Evolutionary conservation across 2,113 vertebrate genomes (phyloP).

Genomic region (Xyrauchen texanus): DNA sequence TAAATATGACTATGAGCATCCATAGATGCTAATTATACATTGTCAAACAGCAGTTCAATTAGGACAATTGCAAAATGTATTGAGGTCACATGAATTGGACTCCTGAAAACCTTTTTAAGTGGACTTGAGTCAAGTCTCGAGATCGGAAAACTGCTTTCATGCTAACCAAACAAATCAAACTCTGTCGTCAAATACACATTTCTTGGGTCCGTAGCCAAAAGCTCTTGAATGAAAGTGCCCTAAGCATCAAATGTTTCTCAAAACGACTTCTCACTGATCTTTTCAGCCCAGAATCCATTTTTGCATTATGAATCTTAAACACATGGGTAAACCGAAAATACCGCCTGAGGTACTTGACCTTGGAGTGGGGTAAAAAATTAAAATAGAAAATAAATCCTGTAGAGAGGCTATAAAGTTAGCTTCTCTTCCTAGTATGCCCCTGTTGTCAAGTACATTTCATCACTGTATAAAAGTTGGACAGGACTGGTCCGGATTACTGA

Average conservation of each 20-base stretch:
- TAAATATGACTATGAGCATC: too few relatives aligned
- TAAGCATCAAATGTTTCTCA: neutral
- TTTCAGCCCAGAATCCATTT: neutral
- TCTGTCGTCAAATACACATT: neutral
- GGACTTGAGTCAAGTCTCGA: too few relatives aligned
- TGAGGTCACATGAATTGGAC: too few relatives aligned
- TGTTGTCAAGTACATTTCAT: slow-evolving; percentile 63
- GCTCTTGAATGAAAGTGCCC: neutral
- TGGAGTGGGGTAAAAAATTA: neutral
- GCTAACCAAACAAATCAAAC: neutral
- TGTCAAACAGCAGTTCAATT: too few relatives aligned
- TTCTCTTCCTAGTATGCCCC: slow-evolving; percentile 55
- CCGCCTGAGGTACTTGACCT: slow-evolving; percentile 27
- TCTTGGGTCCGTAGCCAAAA: too few relatives aligned
- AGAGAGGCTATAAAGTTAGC: slow-evolving; percentile 57
- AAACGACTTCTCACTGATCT: neutral
- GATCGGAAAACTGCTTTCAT: neutral
- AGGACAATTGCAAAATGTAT: too few relatives aligned
- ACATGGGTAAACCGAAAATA: slow-evolving; percentile 38
- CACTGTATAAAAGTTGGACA: slow-evolving; percentile 49
- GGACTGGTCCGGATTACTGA: slow-evolving; percentile 40
- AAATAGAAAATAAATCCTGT: neutral
- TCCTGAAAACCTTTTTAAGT: too few relatives aligned
- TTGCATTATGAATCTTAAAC: too few relatives aligned
- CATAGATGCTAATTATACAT: too few relatives aligned